A percentile compares a stretch with the other conserved stretches of the same genome.
phyloP scores from a whole-genome alignment of 2,797 vertebrate genomes.

The Enteromius unitaeniatus region DNA sequence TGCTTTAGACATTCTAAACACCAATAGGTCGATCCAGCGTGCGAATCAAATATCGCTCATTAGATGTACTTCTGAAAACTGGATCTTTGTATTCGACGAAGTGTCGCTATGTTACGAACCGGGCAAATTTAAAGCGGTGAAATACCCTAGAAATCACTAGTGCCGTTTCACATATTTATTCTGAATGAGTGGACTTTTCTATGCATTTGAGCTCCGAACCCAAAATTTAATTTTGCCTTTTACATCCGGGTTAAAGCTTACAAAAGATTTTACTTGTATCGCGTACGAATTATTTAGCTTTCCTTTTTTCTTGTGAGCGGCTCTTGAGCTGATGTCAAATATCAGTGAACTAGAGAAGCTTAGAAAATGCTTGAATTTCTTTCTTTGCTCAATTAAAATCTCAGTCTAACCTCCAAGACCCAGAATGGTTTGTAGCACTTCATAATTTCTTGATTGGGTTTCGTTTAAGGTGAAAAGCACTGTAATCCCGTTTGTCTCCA shows the following conservation, averaged over 20 bases:
- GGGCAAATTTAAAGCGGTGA: constrained; percentile 16
- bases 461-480: constrained; percentile 68
- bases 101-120: constrained; percentile 21
- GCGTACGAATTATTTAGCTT: constrained; percentile 32
- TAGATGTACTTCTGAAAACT: constrained; percentile 45
- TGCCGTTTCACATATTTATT: constrained; percentile 69
- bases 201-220: constrained; percentile 70
- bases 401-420: constrained; percentile 49
- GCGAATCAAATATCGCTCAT: constrained; percentile 38
- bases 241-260: constrained; percentile 40
- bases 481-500: constrained; percentile 56
- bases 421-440: constrained; percentile 77
- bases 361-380: constrained; percentile 11
- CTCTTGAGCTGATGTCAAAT: constrained; percentile 18
- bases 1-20: constrained; percentile 19
- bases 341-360: constrained; percentile 14
- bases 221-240: constrained; percentile 41
- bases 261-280: constrained; percentile 38
- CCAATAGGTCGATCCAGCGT: constrained; percentile 27
- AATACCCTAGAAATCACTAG: constrained; percentile 7
- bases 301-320: neutral
- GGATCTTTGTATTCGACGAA: constrained; percentile 49
- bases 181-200: constrained; percentile 74
- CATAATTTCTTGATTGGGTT: constrained; percentile 59
- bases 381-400: constrained; percentile 26